Evolutionary conservation across 2,113 vertebrate genomes (phyloP), one percentile per base, ranked within the genome.

Genomic region (Laticauda colubrina): DNA sequence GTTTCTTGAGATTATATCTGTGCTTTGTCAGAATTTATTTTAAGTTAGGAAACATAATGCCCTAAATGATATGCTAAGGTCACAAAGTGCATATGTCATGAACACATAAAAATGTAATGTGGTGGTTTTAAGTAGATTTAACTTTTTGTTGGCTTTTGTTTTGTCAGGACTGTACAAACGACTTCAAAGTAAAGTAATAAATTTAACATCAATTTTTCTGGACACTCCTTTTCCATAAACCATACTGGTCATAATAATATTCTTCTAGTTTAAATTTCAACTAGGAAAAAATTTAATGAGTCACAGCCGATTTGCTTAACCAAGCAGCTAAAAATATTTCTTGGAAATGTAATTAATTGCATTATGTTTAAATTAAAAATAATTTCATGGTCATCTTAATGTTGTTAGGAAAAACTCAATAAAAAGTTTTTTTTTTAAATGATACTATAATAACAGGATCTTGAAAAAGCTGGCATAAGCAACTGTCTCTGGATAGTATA

Each of bases 21-120:
- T 93, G 95, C 92, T 96, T 95, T 96, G 95, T 97, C 96, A 95
- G 91, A 69, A 95, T 96, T 95, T 97, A 96, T 97, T 97, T 96
- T 96, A 93, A 95, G 95, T 94, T 96, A 93, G 91, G 94, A 95
- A 96, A 92, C 91, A 96, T 96, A 94, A 75, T 24, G 29, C 85
- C 55, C 45, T 90, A 93, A 96, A 94, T 96, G 94, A 91, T 94
- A 93, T 94, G 91, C 92, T 91, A 5, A 85, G 90, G 94, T 96
- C 94, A 94, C 89, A 96, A 93, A 94, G 93, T 96, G 90, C 96
- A 94, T 91, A 91, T 95, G 92, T 92, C 26, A 59, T 85, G 54
- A n/a, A 81, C 91, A 88, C 64, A 56, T 87, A 93, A 93, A 91
- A 94, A 94, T 89, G 43, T 94, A 0, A 95, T 95, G 94, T 24